Evolutionary conservation across 1,140 invertebrate species (phyloP), one percentile per base, ranked within the genome.

Genomic region (Artemia franciscana): DNA sequence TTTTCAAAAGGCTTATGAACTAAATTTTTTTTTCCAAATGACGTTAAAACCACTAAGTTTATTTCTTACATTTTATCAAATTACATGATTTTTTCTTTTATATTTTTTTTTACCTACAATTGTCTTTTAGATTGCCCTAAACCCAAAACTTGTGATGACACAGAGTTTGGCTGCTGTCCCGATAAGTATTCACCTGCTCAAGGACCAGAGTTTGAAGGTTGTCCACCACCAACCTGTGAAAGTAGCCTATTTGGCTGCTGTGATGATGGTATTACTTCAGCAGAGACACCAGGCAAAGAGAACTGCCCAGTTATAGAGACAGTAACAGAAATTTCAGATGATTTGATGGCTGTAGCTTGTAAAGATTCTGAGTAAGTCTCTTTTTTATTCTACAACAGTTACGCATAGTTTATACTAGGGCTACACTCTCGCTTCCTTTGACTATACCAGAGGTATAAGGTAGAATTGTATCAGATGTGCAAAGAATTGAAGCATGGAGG

Each of bases 231-330:
- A 3, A 77, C 80, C 12, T 91, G 89, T 68, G 78, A 80, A 1
- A 82, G 84, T 68, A 85, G 84, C 0, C 74, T 90, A 21, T 89
- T 85, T 66, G 86, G 86, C 3, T 94, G 90, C 70, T 93, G 90
- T 70, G 80, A 82, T 28, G 89, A 93, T 73, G 82, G 83, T 28
- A 76, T 80, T 63, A 88, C 84, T 5, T 74, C 80, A 12, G 83
- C 91, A 0, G 78, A 82, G 68, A 91, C 89, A 9, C 87, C 88
- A 67, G 82, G 90, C 64, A 75, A 81, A 62, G 84, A 88, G 70
- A 89, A 87, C 25, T 93, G 89, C 70, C 84, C 81, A 58, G 65
- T 69, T 30, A 63, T 67, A 30, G 63, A 58, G 60, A 60, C 59
- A 58, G 24, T 60, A 26, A 64, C 61, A 24, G 5, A 30, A 24